Percentiles rank a stretch among this genome's conserved stretches.
Conservation (phyloP, 2,113 vertebrate species). For the Hydrolagus affinis region DNA sequence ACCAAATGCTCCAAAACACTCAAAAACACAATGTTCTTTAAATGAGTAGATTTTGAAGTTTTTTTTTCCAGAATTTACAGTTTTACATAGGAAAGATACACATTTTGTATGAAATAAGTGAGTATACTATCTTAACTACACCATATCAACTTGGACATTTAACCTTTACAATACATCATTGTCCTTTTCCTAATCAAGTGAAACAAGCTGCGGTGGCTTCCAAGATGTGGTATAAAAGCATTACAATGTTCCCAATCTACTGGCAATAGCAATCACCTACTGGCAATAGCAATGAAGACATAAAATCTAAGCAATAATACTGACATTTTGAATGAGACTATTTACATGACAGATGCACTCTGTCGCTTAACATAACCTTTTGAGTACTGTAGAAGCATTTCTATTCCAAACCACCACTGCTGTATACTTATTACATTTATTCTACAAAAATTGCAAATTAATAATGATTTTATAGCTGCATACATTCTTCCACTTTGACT, state of each 20-base stretch:
- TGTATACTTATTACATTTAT: conserved; percentile 26
- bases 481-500: conserved; percentile 17
- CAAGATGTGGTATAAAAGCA: conserved; percentile 15
- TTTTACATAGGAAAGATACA: conserved; percentile 28
- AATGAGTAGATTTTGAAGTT: conserved; percentile 10
- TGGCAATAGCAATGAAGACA: conserved; percentile 27
- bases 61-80: conserved; percentile 26
- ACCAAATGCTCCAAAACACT: conserved; percentile 7
- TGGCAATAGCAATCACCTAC: conserved; percentile 19
- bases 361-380: conserved; percentile 30
- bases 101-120: conserved; percentile 13
- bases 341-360: conserved; percentile 33
- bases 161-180: conserved; percentile 19
- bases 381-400: conserved; percentile 13
- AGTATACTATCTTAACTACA: conserved; percentile 28
- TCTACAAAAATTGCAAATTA: conserved; percentile 10
- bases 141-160: conserved; percentile 7
- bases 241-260: conserved; percentile 20
- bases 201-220: conserved; percentile 5
- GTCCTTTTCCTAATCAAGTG: conserved; percentile 19
- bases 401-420: not conserved
- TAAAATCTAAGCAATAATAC: conserved; percentile 23
- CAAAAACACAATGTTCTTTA: conserved; percentile 23
- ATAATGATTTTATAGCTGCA: not conserved
- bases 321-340: conserved; percentile 28